Evolutionary conservation across 2,888 invertebrate species (phyloP).

Genomic region (Ditula angustiorana): DNA sequence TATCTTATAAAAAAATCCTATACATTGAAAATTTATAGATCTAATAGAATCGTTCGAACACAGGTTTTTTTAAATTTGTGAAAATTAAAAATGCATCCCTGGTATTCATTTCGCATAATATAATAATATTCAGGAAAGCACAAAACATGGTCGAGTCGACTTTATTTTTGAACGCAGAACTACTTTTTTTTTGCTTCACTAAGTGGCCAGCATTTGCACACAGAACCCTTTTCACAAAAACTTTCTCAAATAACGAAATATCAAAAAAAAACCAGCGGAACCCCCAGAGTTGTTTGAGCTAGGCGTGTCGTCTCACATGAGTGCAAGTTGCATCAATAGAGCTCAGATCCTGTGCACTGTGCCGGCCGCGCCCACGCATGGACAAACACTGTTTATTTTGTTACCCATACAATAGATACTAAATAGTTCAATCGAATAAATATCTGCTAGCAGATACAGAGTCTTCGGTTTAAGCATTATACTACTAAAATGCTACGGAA

Average conservation of each 20-base stretch:
- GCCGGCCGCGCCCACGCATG: slow-evolving; percentile 64
- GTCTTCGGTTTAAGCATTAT: background rate
- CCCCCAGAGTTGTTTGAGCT: slow-evolving; percentile 30
- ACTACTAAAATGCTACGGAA: too few species aligned
- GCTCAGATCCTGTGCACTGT: slow-evolving; percentile 81
- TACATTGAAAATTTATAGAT: too few species aligned
- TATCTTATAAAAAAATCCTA: too few species aligned
- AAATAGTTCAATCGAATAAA: background rate
- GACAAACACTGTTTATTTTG: slow-evolving; percentile 55
- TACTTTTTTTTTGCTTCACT: too few species aligned
- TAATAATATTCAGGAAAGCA: too few species aligned
- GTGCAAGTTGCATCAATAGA: slow-evolving; percentile 72
- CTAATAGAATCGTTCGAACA: too few species aligned
- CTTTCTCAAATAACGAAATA: background rate
- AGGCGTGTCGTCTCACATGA: slow-evolving; percentile 75
- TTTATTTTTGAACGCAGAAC: too few species aligned
- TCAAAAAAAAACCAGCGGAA: slow-evolving; percentile 1
- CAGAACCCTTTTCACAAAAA: background rate
- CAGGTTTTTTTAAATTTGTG: too few species aligned
- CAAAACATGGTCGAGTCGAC: too few species aligned
- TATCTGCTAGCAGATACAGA: background rate
- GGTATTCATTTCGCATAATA: too few species aligned
- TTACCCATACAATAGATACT: background rate
- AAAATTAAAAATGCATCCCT: too few species aligned
- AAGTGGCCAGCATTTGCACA: too few species aligned